These are phyloP conservation scores for Pheosia tremula DNA, from an alignment of 2,888 invertebrate genomes.

Conservation along the genomic window DNA sequence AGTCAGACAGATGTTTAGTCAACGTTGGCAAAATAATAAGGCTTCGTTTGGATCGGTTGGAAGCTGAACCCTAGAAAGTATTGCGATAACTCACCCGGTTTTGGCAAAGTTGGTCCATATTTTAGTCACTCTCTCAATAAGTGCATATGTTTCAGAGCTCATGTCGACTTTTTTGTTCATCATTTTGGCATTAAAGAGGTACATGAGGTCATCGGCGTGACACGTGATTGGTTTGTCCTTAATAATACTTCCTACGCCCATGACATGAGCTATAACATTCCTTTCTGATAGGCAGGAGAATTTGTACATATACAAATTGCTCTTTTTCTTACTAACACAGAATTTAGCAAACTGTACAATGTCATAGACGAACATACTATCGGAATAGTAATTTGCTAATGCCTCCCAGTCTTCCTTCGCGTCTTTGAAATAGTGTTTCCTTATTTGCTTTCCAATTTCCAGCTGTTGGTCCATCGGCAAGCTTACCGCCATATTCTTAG, in stretches of 20 bases:
- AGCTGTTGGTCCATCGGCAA: constrained; percentile 31
- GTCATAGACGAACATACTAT: constrained; percentile 34
- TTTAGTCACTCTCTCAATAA: constrained; percentile 46
- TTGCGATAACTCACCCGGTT: constrained; percentile 46
- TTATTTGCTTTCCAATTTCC: constrained; percentile 40
- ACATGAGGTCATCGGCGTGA: constrained; percentile 50
- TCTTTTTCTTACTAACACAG: constrained; percentile 29
- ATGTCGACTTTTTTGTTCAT: constrained; percentile 24
- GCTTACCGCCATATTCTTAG: constrained; percentile 26
- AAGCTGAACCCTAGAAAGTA: too few relatives aligned
- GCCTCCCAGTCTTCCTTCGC: constrained; percentile 33
- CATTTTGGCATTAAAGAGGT: constrained; percentile 40
- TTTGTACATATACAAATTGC: constrained; percentile 47
- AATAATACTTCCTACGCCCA: constrained; percentile 25
- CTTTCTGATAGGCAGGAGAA: constrained; percentile 48
- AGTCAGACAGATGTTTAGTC: too few relatives aligned
- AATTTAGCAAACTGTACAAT: constrained; percentile 42
- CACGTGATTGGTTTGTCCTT: constrained; percentile 28
- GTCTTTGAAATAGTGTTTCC: constrained; percentile 39
- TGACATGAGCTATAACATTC: constrained; percentile 36
- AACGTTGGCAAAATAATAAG: too few relatives aligned
- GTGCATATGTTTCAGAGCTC: constrained; percentile 30
- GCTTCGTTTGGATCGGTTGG: too few relatives aligned
- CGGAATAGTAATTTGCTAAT: constrained; percentile 30
- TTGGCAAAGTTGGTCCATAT: constrained; percentile 60